Conservation (phyloP, 2,888 invertebrate species). For the Brachyptera risi region DNA sequence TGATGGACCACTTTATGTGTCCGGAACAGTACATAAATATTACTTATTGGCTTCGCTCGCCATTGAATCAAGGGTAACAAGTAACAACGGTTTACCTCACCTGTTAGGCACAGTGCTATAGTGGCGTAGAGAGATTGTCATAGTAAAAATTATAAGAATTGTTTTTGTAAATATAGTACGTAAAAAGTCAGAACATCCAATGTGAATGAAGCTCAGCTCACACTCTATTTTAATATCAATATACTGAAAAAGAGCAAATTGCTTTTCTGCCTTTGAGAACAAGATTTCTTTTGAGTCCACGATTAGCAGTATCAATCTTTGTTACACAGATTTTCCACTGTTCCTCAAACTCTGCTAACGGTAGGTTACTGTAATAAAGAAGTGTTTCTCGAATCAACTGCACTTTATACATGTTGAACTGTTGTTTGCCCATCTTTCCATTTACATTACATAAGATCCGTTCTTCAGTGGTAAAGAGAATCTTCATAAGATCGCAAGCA, state of each 20-base stretch:
- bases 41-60: no score
- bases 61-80: no score
- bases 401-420: constrained; percentile 47
- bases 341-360: constrained; percentile 46
- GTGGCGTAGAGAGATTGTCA: no score
- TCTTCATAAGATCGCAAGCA: constrained; percentile 48
- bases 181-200: no score
- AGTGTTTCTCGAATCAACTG: constrained; percentile 46
- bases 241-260: constrained; percentile 26
- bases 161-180: no score
- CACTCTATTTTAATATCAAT: no score
- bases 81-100: no score
- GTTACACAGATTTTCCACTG: constrained; percentile 49
- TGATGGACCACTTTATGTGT: no score
- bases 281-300: constrained; percentile 47
- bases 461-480: constrained; percentile 47
- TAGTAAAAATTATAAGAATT: no score
- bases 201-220: no score
- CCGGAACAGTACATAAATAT: no score
- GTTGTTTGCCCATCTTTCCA: constrained; percentile 49
- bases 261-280: constrained; percentile 37
- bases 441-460: constrained; percentile 48
- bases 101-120: no score
- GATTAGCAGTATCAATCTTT: constrained; percentile 48
- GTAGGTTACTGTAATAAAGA: constrained; percentile 45